Evolutionary conservation across 2,888 invertebrate species (phyloP).

Genomic region (Carpatolechia fugitivella): DNA sequence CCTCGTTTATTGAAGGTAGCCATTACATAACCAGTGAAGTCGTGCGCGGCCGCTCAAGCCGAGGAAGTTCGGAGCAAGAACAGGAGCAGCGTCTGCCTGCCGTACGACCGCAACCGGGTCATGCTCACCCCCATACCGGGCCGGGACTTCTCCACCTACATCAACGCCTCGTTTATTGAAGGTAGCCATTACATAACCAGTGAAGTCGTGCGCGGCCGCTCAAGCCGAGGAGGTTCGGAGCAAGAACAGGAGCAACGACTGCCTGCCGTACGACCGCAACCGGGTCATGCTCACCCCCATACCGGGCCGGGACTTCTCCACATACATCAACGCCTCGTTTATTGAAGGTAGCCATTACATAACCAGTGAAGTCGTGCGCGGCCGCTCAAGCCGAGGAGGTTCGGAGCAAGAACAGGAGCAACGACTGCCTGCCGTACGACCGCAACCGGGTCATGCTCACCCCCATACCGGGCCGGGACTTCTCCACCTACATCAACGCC

Average conservation of each 20-base stretch:
- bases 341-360: no score
- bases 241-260: slow-evolving; percentile 26
- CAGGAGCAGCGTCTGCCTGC: slow-evolving; percentile 87
- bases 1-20: background rate
- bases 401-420: slow-evolving; percentile 91
- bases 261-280: slow-evolving; percentile 91
- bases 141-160: slow-evolving; percentile 93
- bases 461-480: slow-evolving; percentile 90
- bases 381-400: no score
- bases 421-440: slow-evolving; percentile 91
- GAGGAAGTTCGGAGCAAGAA: no score
- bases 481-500: slow-evolving; percentile 96
- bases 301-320: background rate
- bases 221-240: slow-evolving; percentile 89
- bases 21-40: no score
- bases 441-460: slow-evolving; percentile 94
- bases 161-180: slow-evolving; percentile 96
- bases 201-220: slow-evolving; percentile 90
- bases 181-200: no score
- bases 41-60: no score
- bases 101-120: slow-evolving; percentile 95
- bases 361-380: no score
- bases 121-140: slow-evolving; percentile 92
- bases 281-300: slow-evolving; percentile 87
- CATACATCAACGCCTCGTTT: no score